phyloP scores from a whole-genome alignment of 2,888 invertebrate species.

The Panopea generosa region DNA sequence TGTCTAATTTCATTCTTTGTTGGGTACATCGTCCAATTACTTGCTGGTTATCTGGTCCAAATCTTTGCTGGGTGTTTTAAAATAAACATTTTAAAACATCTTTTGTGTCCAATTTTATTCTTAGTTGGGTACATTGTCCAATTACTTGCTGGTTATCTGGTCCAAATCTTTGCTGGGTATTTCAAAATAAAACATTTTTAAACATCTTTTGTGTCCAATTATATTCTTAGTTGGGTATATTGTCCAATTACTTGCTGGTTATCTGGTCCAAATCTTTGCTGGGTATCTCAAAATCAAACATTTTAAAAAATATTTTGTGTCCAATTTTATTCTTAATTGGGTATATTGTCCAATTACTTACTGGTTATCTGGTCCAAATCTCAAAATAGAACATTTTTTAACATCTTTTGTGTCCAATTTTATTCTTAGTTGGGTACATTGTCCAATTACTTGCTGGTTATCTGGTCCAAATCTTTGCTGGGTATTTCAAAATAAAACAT shows the following conservation, averaged over 20 bases:
- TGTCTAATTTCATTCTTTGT: conserved; percentile 1
- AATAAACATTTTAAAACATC: not conserved
- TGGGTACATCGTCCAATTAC: conserved; percentile 11
- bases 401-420: not conserved
- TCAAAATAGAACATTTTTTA: not conserved
- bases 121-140: conserved; percentile 3
- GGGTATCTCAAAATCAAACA: no score
- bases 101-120: conserved; percentile 3
- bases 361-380: conserved; percentile 1
- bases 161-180: conserved; percentile 10
- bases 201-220: not conserved
- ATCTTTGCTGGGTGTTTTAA: conserved; percentile 2
- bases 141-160: not conserved
- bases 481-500: conserved; percentile 1
- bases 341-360: conserved; percentile 9
- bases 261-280: not conserved
- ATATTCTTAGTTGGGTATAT: not conserved
- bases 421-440: conserved; percentile 8
- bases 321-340: conserved; percentile 1
- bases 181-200: not conserved
- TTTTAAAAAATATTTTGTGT: not conserved
- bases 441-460: conserved; percentile 12
- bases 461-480: not conserved
- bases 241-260: conserved; percentile 7
- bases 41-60: conserved; percentile 4